These are phyloP conservation scores for Lycocorax pyrrhopterus DNA, from an alignment of 2,113 vertebrate genomes.

Conservation along the genomic window DNA sequence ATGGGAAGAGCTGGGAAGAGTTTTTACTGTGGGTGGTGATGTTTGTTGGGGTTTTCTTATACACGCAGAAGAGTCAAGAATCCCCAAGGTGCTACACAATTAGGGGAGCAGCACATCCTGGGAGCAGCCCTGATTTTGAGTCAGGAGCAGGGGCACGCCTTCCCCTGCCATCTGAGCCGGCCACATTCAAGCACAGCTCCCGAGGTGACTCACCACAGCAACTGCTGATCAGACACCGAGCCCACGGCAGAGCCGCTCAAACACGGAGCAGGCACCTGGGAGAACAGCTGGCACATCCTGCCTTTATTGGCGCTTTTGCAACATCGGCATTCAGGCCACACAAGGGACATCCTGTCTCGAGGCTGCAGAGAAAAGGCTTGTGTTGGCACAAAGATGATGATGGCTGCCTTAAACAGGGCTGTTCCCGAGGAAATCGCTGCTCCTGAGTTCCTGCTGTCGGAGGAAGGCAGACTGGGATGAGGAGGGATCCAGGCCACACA, in stretches of 20 bases:
- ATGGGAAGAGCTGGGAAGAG: not conserved
- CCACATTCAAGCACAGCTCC: not conserved
- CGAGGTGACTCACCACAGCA: not conserved
- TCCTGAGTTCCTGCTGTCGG: fast-evolving
- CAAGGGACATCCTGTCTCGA: not conserved
- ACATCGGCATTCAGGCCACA: not conserved
- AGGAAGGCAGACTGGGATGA: not conserved
- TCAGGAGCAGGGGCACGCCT: not conserved
- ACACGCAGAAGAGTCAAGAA: not conserved
- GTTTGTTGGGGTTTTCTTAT: not conserved
- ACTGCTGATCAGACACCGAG: not conserved
- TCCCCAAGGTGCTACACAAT: not conserved
- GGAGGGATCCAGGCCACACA: not conserved
- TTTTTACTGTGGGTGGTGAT: not conserved
- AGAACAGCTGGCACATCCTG: not conserved
- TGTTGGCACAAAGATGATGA: not conserved
- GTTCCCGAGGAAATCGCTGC: not conserved
- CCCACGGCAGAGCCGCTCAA: not conserved
- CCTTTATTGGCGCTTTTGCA: not conserved
- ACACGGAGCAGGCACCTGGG: not conserved
- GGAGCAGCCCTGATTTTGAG: not conserved
- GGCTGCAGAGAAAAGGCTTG: not conserved
- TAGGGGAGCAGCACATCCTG: not conserved
- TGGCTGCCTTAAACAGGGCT: not conserved
- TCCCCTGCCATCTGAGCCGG: not conserved